These are phyloP conservation scores for Saxidomus purpurata DNA, from an alignment of 1,140 invertebrate species.

Conservation along the genomic window DNA sequence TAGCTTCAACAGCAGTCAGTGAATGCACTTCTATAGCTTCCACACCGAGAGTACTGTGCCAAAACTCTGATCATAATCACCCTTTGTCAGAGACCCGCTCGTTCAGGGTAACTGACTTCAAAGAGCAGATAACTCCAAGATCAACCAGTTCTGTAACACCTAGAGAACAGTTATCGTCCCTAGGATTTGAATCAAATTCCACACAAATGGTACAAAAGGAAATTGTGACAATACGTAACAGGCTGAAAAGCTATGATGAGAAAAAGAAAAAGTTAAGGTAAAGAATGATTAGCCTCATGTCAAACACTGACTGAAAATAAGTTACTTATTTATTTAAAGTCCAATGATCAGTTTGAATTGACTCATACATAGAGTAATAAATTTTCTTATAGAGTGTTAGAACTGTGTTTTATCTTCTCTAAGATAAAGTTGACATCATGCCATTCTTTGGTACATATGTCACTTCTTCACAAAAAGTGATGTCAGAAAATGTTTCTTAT, in stretches of 20 bases:
- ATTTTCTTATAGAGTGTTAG: no score
- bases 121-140: conserved; percentile 63
- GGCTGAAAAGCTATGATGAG: conserved; percentile 65
- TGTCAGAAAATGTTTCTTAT: no score
- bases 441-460: no score
- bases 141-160: conserved; percentile 54
- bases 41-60: conserved; percentile 54
- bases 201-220: conserved; percentile 66
- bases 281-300: conserved; percentile 17
- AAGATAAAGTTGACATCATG: no score
- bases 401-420: no score
- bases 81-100: conserved; percentile 47
- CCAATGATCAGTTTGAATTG: neutral
- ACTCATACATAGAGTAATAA: no score
- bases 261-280: conserved; percentile 77
- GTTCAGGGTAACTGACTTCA: conserved; percentile 39
- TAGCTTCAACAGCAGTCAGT: conserved; percentile 7
- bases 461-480: no score
- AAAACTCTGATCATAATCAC: conserved; percentile 46
- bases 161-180: conserved; percentile 39
- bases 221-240: conserved; percentile 70
- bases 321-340: neutral
- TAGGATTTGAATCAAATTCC: conserved; percentile 39
- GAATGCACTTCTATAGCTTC: conserved; percentile 43
- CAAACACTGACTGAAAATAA: neutral